Conservation (phyloP, 2,113 vertebrate genomes). For the Polyodon spathula region DNA sequence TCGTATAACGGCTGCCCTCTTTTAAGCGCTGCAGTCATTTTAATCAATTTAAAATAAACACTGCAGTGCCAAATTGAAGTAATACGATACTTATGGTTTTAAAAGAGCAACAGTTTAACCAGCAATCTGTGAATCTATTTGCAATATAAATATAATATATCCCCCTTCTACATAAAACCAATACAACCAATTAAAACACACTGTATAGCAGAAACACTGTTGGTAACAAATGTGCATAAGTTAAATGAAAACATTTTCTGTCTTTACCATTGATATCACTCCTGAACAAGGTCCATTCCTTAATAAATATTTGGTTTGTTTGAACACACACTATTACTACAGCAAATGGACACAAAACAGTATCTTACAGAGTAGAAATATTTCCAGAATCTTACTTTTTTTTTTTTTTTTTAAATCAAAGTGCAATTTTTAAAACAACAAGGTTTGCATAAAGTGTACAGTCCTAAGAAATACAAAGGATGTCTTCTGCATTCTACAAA, state of each 20-base stretch:
- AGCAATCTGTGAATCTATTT: too few species aligned
- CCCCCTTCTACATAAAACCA: constrained; percentile 1
- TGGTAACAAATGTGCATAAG: constrained; percentile 12
- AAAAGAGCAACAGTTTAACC: too few species aligned
- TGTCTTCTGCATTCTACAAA: background rate
- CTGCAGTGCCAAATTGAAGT: too few species aligned
- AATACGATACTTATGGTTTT: too few species aligned
- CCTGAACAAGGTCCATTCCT: background rate
- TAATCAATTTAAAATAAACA: too few species aligned
- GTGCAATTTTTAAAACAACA: constrained; percentile 4
- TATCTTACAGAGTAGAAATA: background rate
- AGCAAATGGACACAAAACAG: constrained; percentile 7
- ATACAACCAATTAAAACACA: background rate
- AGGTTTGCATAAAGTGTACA: constrained; percentile 1
- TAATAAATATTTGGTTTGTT: constrained; percentile 8
- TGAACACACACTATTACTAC: constrained; percentile 1
- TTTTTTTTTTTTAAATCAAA: too few species aligned
- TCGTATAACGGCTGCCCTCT: too few species aligned
- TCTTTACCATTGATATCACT: background rate
- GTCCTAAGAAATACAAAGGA: background rate
- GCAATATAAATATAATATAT: background rate
- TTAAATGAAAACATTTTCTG: background rate
- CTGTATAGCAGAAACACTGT: background rate
- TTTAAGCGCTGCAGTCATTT: too few species aligned
- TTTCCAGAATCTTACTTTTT: background rate